Evolutionary conservation across 1,140 invertebrate species (phyloP).

Genomic region (Calephelis nemesis): DNA sequence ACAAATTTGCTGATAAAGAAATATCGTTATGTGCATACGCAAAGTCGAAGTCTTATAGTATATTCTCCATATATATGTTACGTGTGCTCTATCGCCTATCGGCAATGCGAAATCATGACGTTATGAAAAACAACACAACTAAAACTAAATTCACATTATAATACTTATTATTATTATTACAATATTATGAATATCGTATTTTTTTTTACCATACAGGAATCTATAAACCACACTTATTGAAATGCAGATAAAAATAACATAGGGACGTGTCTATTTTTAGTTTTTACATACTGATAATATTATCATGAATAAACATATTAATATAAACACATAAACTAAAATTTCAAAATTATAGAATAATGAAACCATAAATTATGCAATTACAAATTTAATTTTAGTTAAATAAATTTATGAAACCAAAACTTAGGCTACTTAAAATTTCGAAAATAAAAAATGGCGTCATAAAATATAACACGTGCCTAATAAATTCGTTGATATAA

Average conservation of each 20-base stretch:
- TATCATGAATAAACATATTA: too few relatives aligned
- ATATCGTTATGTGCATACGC: too few relatives aligned
- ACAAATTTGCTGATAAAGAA: too few relatives aligned
- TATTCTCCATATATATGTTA: background rate
- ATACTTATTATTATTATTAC: background rate
- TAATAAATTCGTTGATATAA: constrained; percentile 3
- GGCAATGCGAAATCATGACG: constrained; percentile 14
- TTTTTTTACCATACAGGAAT: too few relatives aligned
- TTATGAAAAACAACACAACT: background rate
- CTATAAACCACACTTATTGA: too few relatives aligned
- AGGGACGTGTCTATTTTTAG: too few relatives aligned
- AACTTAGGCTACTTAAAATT: background rate
- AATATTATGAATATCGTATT: too few relatives aligned
- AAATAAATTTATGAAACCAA: background rate
- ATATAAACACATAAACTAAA: too few relatives aligned
- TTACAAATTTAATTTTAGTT: background rate
- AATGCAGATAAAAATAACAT: too few relatives aligned
- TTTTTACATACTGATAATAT: too few relatives aligned
- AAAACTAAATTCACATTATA: background rate
- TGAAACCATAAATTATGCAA: background rate
- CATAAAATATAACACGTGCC: background rate
- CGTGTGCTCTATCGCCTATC: background rate
- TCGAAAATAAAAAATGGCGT: background rate
- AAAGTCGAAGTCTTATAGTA: background rate
- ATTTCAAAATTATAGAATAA: too few relatives aligned